Conservation (phyloP, 2,888 invertebrate species). For the Apamea epomidion region DNA sequence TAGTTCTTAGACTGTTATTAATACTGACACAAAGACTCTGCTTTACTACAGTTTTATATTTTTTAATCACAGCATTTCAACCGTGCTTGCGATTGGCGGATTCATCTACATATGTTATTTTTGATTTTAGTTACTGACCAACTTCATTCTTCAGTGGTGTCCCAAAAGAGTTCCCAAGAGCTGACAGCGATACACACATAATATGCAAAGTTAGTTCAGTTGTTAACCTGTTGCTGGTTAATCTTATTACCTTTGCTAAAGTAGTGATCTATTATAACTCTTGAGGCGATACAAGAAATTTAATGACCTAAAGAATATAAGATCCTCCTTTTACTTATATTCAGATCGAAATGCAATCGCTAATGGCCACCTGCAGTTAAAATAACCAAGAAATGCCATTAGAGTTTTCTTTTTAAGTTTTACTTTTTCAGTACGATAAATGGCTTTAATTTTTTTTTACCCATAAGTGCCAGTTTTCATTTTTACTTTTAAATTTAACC, state of each 20-base stretch:
- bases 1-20: background rate
- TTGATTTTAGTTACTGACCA: background rate
- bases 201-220: background rate
- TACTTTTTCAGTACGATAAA: background rate
- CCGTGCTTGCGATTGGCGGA: background rate
- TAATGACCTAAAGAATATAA: background rate
- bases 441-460: background rate
- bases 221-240: background rate
- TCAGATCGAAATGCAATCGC: background rate
- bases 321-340: conserved; percentile 2
- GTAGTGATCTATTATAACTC: background rate
- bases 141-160: background rate
- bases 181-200: background rate
- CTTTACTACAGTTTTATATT: background rate
- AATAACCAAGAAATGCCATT: conserved; percentile 3
- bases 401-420: conserved; percentile 1
- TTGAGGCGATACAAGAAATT: background rate
- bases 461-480: background rate
- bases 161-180: background rate
- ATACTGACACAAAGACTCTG: background rate
- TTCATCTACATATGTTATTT: background rate
- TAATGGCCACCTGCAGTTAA: conserved; percentile 6
- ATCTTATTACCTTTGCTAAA: background rate
- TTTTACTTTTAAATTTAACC: background rate
- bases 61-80: conserved; percentile 2